A percentile compares a stretch with the other conserved stretches of the same genome.
phyloP scores from a whole-genome alignment of 2,113 vertebrate genomes.

The Ellobius talpinus region DNA sequence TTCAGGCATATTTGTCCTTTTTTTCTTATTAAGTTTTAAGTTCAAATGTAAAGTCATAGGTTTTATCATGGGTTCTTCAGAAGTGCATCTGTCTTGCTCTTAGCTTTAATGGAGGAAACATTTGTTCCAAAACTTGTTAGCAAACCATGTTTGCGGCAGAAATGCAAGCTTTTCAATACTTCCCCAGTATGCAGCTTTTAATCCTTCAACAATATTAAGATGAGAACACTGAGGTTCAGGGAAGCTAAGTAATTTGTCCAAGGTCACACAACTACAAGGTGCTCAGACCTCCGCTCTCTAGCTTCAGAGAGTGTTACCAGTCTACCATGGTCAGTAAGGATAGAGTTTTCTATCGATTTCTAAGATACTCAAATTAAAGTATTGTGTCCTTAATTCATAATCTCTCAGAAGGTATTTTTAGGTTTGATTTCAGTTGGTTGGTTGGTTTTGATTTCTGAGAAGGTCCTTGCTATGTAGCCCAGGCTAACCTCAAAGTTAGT shows the following conservation, averaged over 20 bases:
- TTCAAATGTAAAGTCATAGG: background rate
- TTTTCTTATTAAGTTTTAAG: background rate
- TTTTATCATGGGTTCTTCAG: background rate
- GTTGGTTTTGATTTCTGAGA: background rate
- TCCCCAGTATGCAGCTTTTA: background rate
- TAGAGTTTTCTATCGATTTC: constrained; percentile 30
- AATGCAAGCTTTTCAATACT: background rate
- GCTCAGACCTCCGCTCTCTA: background rate
- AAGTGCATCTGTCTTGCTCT: background rate
- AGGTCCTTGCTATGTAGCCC: background rate
- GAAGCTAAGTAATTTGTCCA: constrained; percentile 14
- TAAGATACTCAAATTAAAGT: constrained; percentile 24
- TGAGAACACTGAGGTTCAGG: constrained; percentile 47
- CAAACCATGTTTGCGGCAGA: background rate
- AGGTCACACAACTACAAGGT: background rate
- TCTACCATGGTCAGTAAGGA: background rate
- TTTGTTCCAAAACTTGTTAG: constrained; percentile 46
- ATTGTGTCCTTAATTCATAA: constrained; percentile 15
- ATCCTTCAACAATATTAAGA: background rate
- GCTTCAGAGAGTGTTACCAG: constrained; percentile 36
- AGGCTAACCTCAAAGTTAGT: background rate
- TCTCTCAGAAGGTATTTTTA: background rate
- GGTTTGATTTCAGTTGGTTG: background rate
- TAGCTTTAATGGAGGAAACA: constrained; percentile 23
- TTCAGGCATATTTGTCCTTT: background rate